Evolutionary conservation across 35 echinoderm and acorn worm species (phyloP), one percentile per base, ranked within the genome.

Genomic region (Heliocidaris erythrogramma): DNA sequence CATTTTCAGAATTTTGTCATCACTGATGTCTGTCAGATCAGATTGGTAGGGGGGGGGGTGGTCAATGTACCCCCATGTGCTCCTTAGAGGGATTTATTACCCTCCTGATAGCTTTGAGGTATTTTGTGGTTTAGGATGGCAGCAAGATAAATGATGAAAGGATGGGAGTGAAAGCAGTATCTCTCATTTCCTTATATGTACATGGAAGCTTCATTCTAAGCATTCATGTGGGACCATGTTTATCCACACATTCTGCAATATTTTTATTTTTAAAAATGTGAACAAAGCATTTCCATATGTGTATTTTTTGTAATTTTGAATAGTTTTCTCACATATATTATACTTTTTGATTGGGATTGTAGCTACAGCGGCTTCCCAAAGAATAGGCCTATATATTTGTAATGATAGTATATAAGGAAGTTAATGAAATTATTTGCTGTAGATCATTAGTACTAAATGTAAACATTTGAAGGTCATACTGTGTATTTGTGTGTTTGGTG

Each of bases 121-220:
- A 78, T 78, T 78, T 78, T 78, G 65, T 78, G 65, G 65, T 78
- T 78, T 78, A 78, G 65, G 65, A 18, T 78, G 65, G 65, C 65
- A 78, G 21, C 5, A n/a, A 78, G 65, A 78, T 78, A 27, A 24
- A 78, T 78, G 65, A 78, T 69, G 17, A 24, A 69, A 69, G 60
- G 60, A 69, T 78, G 65, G 27, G 17, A 21, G 27, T 78, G 65
- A 78, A 69, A 27, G 3, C 5, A 7, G 65, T 21, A 18, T 78
- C 65, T 21, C 65, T 18, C 18, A 78, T 78, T 78, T 21, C 65
- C 65, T 78, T 78, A 78, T 78, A 27, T 78, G 65, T 18, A 78
- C 65, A 78, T 78, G 21, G 17, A 27, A 21, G 65, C 65, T 24
- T 78, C 65, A n/a, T n/a, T 27, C 18, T 78, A 4, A 24, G 17